A percentile compares a stretch with the other conserved stretches of the same genome.
Evolutionary conservation across 2,888 invertebrate species (phyloP).

Genomic region (Cheilosia soror): DNA sequence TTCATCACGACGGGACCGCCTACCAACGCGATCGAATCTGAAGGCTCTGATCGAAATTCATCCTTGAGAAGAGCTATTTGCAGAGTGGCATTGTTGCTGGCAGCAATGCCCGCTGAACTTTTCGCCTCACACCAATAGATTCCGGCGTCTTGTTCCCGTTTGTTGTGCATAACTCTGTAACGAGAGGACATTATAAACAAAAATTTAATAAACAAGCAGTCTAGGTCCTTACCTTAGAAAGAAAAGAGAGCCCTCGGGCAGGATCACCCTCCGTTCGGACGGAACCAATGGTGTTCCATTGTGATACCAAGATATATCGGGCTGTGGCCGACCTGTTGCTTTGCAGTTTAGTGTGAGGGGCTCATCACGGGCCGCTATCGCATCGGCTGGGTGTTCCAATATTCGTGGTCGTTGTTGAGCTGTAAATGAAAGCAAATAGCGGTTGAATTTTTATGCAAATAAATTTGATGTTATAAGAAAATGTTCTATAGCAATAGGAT

Average conservation of each 20-base stretch:
- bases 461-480: too few relatives aligned
- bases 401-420: conserved; percentile 79
- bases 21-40: conserved; percentile 77
- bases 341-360: conserved; percentile 79
- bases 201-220: not conserved
- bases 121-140: conserved; percentile 93
- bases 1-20: conserved; percentile 78
- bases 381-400: conserved; percentile 79
- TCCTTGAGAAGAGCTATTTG: conserved; percentile 86
- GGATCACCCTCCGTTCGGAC: conserved; percentile 78
- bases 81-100: conserved; percentile 90
- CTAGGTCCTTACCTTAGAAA: conserved; percentile 76
- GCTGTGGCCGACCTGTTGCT: conserved; percentile 78
- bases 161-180: conserved; percentile 86
- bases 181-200: not conserved
- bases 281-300: conserved; percentile 79
- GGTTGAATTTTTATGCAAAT: not conserved
- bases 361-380: conserved; percentile 78
- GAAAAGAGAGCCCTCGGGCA: conserved; percentile 78
- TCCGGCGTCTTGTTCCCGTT: conserved; percentile 90
- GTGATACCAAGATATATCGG: conserved; percentile 79
- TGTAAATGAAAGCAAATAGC: conserved; percentile 52
- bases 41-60: conserved; percentile 78
- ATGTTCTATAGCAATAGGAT: too few relatives aligned
- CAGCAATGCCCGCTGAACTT: conserved; percentile 89